Percentiles rank a stretch among this genome's conserved stretches.
phyloP scores from a whole-genome alignment of 2,888 invertebrate genomes.

The Cybosia mesomella region DNA sequence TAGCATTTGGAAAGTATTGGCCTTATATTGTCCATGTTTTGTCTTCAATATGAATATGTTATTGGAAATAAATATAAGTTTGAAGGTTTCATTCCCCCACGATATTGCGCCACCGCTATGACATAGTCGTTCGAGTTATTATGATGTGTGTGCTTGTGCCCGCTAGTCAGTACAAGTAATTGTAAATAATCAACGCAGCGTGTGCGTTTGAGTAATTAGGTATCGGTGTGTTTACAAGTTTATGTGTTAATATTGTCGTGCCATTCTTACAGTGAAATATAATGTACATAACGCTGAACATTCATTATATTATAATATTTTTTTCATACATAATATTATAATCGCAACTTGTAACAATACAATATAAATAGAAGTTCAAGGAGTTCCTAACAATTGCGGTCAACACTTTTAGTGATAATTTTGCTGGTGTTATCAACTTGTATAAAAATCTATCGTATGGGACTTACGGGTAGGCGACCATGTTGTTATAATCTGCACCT shows the following conservation, averaged over 20 bases:
- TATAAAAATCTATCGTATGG: not conserved
- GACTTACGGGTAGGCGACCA: not conserved
- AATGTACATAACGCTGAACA: not conserved
- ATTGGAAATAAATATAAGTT: not conserved
- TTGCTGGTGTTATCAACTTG: not conserved
- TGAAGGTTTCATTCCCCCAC: not conserved
- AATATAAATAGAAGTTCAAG: not conserved
- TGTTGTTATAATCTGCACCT: not conserved
- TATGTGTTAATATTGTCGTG: not conserved
- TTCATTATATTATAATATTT: not conserved
- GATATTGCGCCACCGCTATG: not conserved
- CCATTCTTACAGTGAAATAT: not conserved
- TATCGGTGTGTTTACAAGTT: not conserved
- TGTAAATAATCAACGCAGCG: not conserved
- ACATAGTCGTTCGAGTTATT: not conserved
- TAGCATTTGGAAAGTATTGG: too few species aligned
- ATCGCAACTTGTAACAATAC: not conserved
- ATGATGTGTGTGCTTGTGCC: not conserved
- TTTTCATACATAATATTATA: not conserved
- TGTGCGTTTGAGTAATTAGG: not conserved
- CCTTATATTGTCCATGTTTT: too few species aligned
- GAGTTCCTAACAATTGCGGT: not conserved
- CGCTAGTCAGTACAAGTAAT: not conserved
- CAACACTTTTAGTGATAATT: not conserved
- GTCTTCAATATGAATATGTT: not conserved